These are phyloP conservation scores for Metallyticus violacea DNA, from an alignment of 2,888 invertebrate genomes.

Conservation along the genomic window DNA sequence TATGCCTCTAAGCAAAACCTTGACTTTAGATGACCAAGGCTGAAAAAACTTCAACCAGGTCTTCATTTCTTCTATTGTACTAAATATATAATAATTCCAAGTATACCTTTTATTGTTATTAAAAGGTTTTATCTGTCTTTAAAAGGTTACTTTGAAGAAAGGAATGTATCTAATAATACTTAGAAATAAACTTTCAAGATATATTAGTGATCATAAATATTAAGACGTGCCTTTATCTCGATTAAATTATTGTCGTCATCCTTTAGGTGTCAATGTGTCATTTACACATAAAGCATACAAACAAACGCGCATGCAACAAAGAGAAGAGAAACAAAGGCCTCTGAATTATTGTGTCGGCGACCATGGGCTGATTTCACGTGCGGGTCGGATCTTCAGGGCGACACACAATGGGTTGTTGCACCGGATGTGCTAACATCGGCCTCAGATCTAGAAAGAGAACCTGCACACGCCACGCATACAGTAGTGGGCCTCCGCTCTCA, in stretches of 20 bases:
- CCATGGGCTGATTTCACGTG: constrained; percentile 14
- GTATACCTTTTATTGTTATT: no score
- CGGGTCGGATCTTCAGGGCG: background rate
- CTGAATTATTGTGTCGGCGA: background rate
- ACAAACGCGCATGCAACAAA: background rate
- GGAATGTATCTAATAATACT: no score
- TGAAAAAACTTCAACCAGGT: no score
- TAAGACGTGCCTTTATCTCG: no score
- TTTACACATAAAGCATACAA: constrained; percentile 1
- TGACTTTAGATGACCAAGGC: no score
- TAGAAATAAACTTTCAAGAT: no score
- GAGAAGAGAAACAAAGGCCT: background rate
- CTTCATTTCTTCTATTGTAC: no score
- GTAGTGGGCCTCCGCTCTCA: background rate
- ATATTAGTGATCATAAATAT: no score
- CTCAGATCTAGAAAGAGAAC: background rate
- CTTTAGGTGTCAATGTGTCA: background rate
- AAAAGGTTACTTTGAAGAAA: no score
- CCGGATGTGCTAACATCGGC: background rate
- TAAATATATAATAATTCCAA: no score
- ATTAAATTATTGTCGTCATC: background rate
- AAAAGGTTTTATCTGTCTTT: no score
- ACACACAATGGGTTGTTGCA: constrained; percentile 1
- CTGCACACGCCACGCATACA: background rate
- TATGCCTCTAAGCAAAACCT: no score